Base-by-base conservation (phyloP, 2,888 invertebrate genomes). In the Parascotia fuliginaria region DNA sequence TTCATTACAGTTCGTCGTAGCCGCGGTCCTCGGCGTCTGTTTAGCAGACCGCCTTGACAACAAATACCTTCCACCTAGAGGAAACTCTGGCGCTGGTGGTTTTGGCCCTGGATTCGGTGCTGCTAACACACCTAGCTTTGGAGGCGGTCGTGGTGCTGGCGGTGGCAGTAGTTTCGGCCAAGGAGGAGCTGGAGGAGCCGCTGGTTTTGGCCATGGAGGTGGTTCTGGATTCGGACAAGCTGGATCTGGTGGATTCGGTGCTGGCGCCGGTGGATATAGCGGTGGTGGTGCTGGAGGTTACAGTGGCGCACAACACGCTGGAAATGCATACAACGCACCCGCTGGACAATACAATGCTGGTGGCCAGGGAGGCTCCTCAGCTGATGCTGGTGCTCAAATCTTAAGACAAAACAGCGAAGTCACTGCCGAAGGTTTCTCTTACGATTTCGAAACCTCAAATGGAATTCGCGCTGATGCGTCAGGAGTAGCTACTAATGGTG, bases 11-110 rank as follows among this genome's bases (percentile, higher is more conserved):
- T 80, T 92, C 65, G 73, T 92, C 46, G 83, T 90, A 67, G 90
- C 89, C 67, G 86, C 91, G 44, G 57, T 92, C 48, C 77, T 92
- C 50, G 89, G 90, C 60, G 86, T 81, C 54, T 89, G 90, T 77
- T 75, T 90, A 58, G 90, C 90, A 60, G 91, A 85, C 73, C 89
- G 91, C 42, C 81, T 91, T 36, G 91, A 91, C 68, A 92, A 91
- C 79, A 86, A 89, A 67, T 92, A 92, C 83, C 85, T 92, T 59
- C 92, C 92, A 13, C 92, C 92, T 54, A 85, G 91, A 75, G 89
- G 89, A 41, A 87, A 87, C 43, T 70, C 84, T 38, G 87, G 89
- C 1, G 85, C 89, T 55, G 89, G 90, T 11, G 89, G 90, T 1
- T 85, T 84, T 60, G 86, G 85, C 6, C 81, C 80, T 1, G 83